Evolutionary conservation across 2,113 vertebrate genomes (phyloP).

Genomic region (human (Homo sapiens)): DNA sequence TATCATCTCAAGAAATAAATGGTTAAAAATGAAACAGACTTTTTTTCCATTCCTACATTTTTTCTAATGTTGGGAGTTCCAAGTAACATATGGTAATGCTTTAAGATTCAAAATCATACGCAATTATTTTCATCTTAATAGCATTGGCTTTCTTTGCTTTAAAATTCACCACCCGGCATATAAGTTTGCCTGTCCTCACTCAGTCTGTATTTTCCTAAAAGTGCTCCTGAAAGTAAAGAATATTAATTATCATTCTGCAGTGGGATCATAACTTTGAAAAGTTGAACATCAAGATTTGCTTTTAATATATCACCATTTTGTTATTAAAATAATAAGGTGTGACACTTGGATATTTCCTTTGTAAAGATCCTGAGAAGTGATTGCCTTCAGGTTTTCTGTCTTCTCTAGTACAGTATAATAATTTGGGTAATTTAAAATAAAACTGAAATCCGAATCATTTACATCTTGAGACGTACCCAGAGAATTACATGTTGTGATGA

Average conservation of each 20-base stretch:
- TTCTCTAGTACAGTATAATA: neutral
- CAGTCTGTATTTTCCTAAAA: constrained; percentile 33
- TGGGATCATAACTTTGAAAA: neutral
- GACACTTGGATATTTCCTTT: neutral
- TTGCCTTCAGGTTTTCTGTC: neutral
- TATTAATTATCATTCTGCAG: neutral
- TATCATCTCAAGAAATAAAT: constrained; percentile 37
- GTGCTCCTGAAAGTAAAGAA: neutral
- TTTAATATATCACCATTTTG: constrained; percentile 12
- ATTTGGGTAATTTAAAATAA: constrained; percentile 1
- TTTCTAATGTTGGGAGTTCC: constrained; percentile 32
- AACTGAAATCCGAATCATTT: neutral
- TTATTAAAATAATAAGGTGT: neutral
- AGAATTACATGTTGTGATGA: neutral
- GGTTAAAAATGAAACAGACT: constrained; percentile 41
- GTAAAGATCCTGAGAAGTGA: neutral
- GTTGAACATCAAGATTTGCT: neutral
- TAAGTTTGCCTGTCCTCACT: neutral
- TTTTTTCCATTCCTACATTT: constrained; percentile 36
- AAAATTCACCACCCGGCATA: neutral
- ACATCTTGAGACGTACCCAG: neutral
- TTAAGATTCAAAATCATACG: constrained; percentile 50
- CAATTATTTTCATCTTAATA: constrained; percentile 59
- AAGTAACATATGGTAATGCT: constrained; percentile 64
- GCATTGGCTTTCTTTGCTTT: constrained; percentile 17